Base-by-base conservation (phyloP, 2,888 invertebrate genomes). In the Leptogaster cylindrica region DNA sequence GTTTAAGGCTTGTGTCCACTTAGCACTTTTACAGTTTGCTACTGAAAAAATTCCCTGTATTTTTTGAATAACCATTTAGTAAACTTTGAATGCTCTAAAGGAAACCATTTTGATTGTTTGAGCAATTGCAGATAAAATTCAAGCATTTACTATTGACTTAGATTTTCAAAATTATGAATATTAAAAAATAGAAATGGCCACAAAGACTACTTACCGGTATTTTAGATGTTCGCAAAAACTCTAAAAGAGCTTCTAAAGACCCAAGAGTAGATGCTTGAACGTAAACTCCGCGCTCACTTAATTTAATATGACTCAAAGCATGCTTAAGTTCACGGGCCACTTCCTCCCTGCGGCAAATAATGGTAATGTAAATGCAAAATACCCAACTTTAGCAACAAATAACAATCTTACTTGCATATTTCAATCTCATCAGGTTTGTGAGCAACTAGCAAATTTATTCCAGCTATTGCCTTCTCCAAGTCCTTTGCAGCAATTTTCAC, bases 181-280 rank as follows among this genome's bases (percentile, higher is more conserved):
- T 31, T 31, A 31, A 31, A 31, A 31, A 31, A 7, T 31, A 31
- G 6, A 16, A 44, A 44, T 44, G 44, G 16, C 8, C 44, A 44
- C 16, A 4, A 12, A 2, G 2, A n/a, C n/a, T 65, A 87, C 91
- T 89, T 79, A 95, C 94, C 77, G 97, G 97, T 80, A 97, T 97
- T 83, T 93, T 93, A 72, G 95, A 95, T 64, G 89, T 87, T 74
- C 88, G 88, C 64, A 98, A 86, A 83, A 97, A 98, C 79, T 97
- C 96, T 3, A 97, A 84, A 65, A 99, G 83, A 0, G 99, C 99
- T 81, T 99, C 99, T 7, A 99, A 84, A 0, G 99, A 99, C 5
- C 99, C 99, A 4, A 99, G 86, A n/a, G 99, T 99, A 1, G 97
- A 98, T 0, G 99, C 98, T 78, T 99, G 98, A n/a, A 99, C 99